Base-by-base conservation (phyloP, 2,113 vertebrate species). In the Corydoras sp. region DNA sequence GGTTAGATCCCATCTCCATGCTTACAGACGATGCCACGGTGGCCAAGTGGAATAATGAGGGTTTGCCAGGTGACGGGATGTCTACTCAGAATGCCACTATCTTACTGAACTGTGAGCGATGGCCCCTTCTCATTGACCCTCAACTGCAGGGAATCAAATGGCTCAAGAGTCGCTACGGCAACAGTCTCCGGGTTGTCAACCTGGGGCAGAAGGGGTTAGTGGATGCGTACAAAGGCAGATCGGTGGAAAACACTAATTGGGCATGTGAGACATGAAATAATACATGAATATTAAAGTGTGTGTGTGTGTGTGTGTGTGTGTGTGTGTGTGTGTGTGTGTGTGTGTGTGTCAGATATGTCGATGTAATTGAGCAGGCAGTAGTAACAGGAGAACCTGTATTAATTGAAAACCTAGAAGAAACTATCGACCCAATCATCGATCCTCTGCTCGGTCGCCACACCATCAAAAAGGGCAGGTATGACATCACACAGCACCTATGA, bases 401-500 rank as follows among this genome's bases (percentile, higher is more conserved):
- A 70, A 89, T 90, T 53, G 87, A 91, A 76, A 93, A 90, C 75
- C 81, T 91, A 0, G 83, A 90, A 80, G 89, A 93, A 85, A 89
- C 82, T 0, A 85, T 88, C 18, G 83, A 88, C 76, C 88, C 88
- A 14, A 76, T 91, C 62, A 85, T 92, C 70, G 90, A 91, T 71
- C 79, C 89, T 18, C 74, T 90, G 49, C 72, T 91, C 78, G 83
- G 84, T 59, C 85, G 87, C 60, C 84, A 91, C 73, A 88, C 81
- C 10, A 90, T 93, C 76, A 87, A 92, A 85, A 92, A 90, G 83
- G 90, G 90, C 81, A 89, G 83, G 84, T 90, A 83, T 65, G 49
- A 10, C 10, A 35, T 30, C 10, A 29, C 48, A 61, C 49, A 56
- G 63, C 66, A 64, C 59, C n/a, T 14, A 12, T 5, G 58, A 64